Base-by-base conservation (phyloP, 2,888 invertebrate species). In the Polylopha cassiicola region DNA sequence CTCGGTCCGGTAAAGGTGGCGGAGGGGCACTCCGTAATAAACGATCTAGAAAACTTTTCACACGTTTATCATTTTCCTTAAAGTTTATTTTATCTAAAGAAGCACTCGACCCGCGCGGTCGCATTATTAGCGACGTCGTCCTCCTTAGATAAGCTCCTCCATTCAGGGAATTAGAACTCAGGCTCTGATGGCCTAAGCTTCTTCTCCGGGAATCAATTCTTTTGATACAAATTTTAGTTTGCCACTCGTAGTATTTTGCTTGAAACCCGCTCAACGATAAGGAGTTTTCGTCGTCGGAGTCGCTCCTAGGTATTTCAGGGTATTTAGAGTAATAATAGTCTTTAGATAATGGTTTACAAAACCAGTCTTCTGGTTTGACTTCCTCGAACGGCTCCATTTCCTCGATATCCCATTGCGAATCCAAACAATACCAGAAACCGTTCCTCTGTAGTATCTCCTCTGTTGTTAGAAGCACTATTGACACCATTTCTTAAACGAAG, bases 331-430 rank as follows among this genome's bases (percentile, higher is more conserved):
- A 82, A 42, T 84, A 85, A 10, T 68, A 52, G 43, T 84, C 85
- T 55, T 73, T 73, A 8, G 82, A 63, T 1, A 82, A 50, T 1
- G 85, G 84, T 49, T 80, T 84, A 1, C 48, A 39, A 51, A 66
- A 84, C 17, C 62, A 39, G 41, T 80, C 65, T 50, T 82, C 79
- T 0, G 66, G 65, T 48, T 69, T 71, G 2, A 82, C 63, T 45
- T 82, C 82, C 46, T 82, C 81, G 46, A 84, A 84, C 0, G 84
- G 81, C 53, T 84, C 84, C 61, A 85, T 39, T 30, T 85, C 85
- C 48, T 76, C 72, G 2, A 75, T 71, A 21, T 69, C 55, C 86
- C 86, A 86, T 21, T 72, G 23, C 15, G 69, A 58, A 48, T 81
- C 81, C 56, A 86, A 62, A 29, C 71, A 63, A 45, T 67, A 62